Conservation (phyloP, 2,888 invertebrate species). For the Pterostichus niger region DNA sequence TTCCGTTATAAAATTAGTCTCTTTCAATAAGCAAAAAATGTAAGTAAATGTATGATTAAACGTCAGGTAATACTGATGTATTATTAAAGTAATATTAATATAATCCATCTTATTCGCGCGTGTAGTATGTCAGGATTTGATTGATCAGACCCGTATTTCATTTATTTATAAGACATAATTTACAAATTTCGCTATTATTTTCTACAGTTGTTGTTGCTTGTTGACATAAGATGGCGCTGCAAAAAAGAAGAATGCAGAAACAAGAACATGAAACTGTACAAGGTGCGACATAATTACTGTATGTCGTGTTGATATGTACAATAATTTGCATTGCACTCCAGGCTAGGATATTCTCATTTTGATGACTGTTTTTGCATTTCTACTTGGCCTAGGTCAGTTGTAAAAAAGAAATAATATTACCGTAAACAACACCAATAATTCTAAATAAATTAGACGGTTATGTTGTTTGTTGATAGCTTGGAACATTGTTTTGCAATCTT, state of each 20-base stretch:
- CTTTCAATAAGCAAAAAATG: constrained; percentile 31
- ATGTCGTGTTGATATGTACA: constrained; percentile 46
- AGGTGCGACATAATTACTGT: constrained; percentile 46
- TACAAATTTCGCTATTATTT: constrained; percentile 15
- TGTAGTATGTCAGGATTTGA: constrained; percentile 27
- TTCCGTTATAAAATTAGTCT: constrained; percentile 22
- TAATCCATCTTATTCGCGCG: constrained; percentile 38
- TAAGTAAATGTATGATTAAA: constrained; percentile 11
- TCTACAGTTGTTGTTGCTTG: neutral
- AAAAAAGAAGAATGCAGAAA: constrained; percentile 27
- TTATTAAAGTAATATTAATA: constrained; percentile 40
- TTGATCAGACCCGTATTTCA: constrained; percentile 12
- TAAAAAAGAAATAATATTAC: neutral
- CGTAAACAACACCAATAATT: too few relatives aligned
- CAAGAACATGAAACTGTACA: constrained; percentile 7
- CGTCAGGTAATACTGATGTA: constrained; percentile 29
- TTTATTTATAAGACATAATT: constrained; percentile 26
- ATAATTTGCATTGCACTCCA: constrained; percentile 53
- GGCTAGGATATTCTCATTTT: constrained; percentile 44
- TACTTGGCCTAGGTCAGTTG: constrained; percentile 29
- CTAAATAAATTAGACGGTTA: too few relatives aligned
- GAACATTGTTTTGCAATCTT: too few relatives aligned
- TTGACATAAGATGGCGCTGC: constrained; percentile 16
- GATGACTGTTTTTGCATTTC: constrained; percentile 45
- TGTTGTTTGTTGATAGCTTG: too few relatives aligned